phyloP scores from a whole-genome alignment of 2,113 vertebrate species.

The Garra rufa region DNA sequence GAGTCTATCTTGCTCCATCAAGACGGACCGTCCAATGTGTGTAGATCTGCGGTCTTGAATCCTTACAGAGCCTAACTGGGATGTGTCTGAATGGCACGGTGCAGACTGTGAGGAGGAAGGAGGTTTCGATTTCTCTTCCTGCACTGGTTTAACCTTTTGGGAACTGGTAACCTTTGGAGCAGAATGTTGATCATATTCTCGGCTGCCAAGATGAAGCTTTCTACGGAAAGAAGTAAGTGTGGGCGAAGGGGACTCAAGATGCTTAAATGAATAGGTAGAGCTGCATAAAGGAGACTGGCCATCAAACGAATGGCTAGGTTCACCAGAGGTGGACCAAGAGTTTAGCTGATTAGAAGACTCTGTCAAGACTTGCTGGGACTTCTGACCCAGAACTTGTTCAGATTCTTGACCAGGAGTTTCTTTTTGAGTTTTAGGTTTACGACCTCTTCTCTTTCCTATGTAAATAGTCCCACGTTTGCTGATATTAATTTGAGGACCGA shows the following conservation, averaged over 20 bases:
- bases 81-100: conserved; percentile 75
- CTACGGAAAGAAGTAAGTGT: conserved; percentile 25
- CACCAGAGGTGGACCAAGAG: not conserved
- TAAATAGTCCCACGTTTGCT: conserved; percentile 99
- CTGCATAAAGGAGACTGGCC: conserved; percentile 31
- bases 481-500: conserved; percentile 96
- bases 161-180: conserved; percentile 6
- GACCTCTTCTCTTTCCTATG: conserved; percentile 95
- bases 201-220: not conserved
- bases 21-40: conserved; percentile 66
- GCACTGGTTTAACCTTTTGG: conserved; percentile 57
- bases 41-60: conserved; percentile 73
- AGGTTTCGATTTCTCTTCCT: conserved; percentile 77
- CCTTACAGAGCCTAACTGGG: conserved; percentile 56
- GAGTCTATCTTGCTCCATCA: conserved; percentile 82
- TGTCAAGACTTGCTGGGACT: conserved; percentile 36
- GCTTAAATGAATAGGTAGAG: conserved; percentile 30
- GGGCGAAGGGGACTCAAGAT: conserved; percentile 7
- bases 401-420: conserved; percentile 21
- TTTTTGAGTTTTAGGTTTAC: conserved; percentile 88
- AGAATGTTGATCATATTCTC: conserved; percentile 23
- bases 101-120: conserved; percentile 69
- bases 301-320: conserved; percentile 19
- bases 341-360: conserved; percentile 28
- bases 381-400: not conserved